These are phyloP conservation scores for Lepilemur ruficaudatus DNA, from an alignment of 2,797 vertebrate genomes.

Conservation along the genomic window DNA sequence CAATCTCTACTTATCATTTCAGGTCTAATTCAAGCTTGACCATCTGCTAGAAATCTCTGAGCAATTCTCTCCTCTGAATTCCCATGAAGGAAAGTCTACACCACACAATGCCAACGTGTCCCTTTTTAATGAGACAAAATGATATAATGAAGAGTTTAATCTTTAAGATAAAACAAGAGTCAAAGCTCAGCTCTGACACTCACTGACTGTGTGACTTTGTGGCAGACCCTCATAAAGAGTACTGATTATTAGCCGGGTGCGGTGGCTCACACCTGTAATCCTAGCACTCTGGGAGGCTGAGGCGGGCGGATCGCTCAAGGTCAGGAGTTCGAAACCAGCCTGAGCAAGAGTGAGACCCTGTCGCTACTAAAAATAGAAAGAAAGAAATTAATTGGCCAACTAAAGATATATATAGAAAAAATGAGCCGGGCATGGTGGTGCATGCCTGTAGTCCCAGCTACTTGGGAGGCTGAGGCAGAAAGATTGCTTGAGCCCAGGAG, in stretches of 20 bases:
- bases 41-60: not conserved
- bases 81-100: not conserved
- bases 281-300: too few species aligned
- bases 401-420: too few species aligned
- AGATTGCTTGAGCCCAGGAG: too few species aligned
- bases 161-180: conserved; percentile 18
- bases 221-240: not conserved
- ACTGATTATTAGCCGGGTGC: not conserved
- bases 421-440: too few species aligned
- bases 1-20: not conserved
- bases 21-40: not conserved
- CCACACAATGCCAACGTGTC: not conserved
- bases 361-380: too few species aligned
- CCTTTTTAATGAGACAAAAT: not conserved
- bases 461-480: too few species aligned
- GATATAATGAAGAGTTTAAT: not conserved
- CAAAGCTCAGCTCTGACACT: not conserved
- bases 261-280: too few species aligned
- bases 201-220: not conserved
- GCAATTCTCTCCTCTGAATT: not conserved
- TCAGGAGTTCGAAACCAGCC: too few species aligned
- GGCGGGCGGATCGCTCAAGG: too few species aligned
- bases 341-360: too few species aligned
- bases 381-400: too few species aligned
- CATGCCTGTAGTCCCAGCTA: too few species aligned